phyloP scores from a whole-genome alignment of 2,797 vertebrate species.

The Macropodus opercularis region DNA sequence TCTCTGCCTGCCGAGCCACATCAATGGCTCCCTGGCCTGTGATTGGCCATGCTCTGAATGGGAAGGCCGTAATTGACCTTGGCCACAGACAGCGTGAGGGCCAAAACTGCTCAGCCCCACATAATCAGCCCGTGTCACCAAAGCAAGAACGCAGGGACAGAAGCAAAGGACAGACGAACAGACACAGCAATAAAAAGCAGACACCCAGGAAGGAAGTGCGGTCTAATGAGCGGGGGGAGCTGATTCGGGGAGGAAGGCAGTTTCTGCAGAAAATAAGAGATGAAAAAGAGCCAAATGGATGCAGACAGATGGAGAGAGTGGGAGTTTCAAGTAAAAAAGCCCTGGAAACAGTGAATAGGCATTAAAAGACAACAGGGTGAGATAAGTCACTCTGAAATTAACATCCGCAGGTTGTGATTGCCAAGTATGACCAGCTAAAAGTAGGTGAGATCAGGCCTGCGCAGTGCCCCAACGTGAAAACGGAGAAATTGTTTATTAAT shows the following conservation, averaged over 20 bases:
- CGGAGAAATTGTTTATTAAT: constrained; percentile 81
- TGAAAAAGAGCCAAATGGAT: constrained; percentile 35
- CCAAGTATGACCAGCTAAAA: constrained; percentile 29
- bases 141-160: constrained; percentile 42
- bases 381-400: constrained; percentile 32
- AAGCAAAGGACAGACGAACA: constrained; percentile 45
- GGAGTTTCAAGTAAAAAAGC: constrained; percentile 38
- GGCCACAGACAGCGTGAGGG: constrained; percentile 70
- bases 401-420: constrained; percentile 31
- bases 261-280: constrained; percentile 10
- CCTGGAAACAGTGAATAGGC: constrained; percentile 16
- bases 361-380: constrained; percentile 35
- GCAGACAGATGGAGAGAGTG: constrained; percentile 46
- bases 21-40: constrained; percentile 63
- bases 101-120: constrained; percentile 71
- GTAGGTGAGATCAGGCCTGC: constrained; percentile 57
- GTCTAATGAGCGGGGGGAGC: neutral
- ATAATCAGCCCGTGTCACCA: constrained; percentile 72
- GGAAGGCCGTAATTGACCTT: constrained; percentile 82
- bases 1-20: constrained; percentile 53
- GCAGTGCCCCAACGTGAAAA: constrained; percentile 62
- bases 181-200: constrained; percentile 9
- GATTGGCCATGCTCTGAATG: constrained; percentile 74
- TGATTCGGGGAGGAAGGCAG: constrained; percentile 9
- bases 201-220: constrained; percentile 10